phyloP scores from a whole-genome alignment of 2,888 invertebrate species.

The Tetanocera ferruginea region DNA sequence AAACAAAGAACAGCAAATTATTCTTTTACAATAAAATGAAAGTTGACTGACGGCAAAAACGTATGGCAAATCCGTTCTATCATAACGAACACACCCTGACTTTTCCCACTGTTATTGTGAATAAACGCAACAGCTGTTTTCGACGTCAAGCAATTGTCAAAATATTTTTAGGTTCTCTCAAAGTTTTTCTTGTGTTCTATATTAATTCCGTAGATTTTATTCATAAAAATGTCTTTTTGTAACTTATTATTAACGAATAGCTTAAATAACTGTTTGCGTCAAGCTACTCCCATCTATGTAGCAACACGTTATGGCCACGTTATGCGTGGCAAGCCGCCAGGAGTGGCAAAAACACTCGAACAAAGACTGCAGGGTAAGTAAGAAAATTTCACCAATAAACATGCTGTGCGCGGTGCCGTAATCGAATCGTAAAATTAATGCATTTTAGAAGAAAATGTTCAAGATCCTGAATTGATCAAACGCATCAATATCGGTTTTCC shows the following conservation, averaged over 20 bases:
- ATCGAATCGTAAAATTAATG: conserved; percentile 2
- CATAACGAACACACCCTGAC: too few species aligned
- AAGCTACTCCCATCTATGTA: conserved; percentile 46
- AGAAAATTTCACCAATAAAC: conserved; percentile 58
- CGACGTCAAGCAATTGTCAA: not conserved
- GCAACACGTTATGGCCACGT: conserved; percentile 71
- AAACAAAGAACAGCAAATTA: too few species aligned
- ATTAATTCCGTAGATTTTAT: not conserved
- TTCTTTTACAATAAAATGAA: too few species aligned
- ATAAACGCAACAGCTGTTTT: not conserved
- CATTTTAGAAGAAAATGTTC: conserved; percentile 56
- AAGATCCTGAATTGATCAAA: conserved; percentile 72
- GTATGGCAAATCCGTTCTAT: too few species aligned
- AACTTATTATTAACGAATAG: conserved; percentile 61
- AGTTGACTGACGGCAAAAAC: too few species aligned
- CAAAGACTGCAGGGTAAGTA: conserved; percentile 78
- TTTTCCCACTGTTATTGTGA: not conserved
- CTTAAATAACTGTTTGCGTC: conserved; percentile 50
- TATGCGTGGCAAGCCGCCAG: conserved; percentile 80
- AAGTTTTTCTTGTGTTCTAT: not conserved
- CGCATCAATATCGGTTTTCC: conserved; percentile 79
- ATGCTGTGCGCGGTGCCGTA: not conserved
- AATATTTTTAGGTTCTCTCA: not conserved
- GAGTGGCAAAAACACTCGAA: conserved; percentile 76
- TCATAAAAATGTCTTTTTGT: conserved; percentile 57